These are phyloP conservation scores for Sitophilus oryzae DNA, from an alignment of 1,140 invertebrate genomes.

Conservation along the genomic window DNA sequence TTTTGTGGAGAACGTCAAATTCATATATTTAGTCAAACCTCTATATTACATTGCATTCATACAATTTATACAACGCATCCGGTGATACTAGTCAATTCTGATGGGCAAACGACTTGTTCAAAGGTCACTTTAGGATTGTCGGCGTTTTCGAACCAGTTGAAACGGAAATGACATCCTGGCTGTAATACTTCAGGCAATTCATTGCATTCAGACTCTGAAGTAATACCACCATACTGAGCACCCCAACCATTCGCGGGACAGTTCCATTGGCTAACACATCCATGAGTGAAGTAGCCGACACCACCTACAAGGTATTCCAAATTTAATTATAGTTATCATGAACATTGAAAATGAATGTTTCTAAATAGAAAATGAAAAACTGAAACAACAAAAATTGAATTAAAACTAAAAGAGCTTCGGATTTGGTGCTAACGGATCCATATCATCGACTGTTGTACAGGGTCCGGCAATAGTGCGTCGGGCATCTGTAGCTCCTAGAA, in stretches of 20 bases:
- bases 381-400: too few relatives aligned
- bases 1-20: too few relatives aligned
- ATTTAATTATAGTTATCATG: too few relatives aligned
- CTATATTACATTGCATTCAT: too few relatives aligned
- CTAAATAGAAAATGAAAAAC: too few relatives aligned
- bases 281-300: conserved; percentile 18
- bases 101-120: conserved; percentile 18
- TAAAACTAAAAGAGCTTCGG: too few relatives aligned
- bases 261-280: conserved; percentile 20
- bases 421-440: too few relatives aligned
- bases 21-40: too few relatives aligned
- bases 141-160: conserved; percentile 22
- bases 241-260: conserved; percentile 16
- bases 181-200: conserved; percentile 18
- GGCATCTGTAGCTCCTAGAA: too few relatives aligned
- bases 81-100: conserved; percentile 9
- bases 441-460: too few relatives aligned
- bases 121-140: conserved; percentile 22
- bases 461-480: too few relatives aligned
- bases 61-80: conserved; percentile 8
- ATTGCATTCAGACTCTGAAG: conserved; percentile 14
- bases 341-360: too few relatives aligned
- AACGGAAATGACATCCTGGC: conserved; percentile 21
- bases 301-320: conserved; percentile 19
- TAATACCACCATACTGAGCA: conserved; percentile 18